A percentile compares a stretch with the other conserved stretches of the same genome.
phyloP scores from a whole-genome alignment of 2,888 invertebrate species.

The Apodemia mormo region DNA sequence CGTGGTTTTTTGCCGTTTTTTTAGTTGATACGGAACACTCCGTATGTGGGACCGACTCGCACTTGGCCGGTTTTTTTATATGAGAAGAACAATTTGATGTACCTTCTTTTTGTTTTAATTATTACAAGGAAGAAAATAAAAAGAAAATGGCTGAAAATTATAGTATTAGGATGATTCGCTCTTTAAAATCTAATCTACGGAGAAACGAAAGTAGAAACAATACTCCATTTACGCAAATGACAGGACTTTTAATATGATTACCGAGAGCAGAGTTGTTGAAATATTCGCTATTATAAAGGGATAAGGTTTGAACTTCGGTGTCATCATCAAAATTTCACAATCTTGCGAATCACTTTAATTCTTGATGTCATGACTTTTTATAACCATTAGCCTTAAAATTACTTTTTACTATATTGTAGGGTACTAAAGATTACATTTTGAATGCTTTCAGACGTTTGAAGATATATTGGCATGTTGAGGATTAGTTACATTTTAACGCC shows the following conservation, averaged over 20 bases:
- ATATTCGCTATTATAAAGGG: no score
- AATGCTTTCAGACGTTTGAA: no score
- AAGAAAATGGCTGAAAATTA: not conserved
- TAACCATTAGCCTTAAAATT: not conserved
- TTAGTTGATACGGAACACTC: no score
- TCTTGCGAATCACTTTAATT: conserved; percentile 4
- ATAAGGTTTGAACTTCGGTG: no score
- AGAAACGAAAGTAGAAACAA: not conserved
- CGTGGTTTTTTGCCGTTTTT: no score
- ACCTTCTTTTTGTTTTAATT: not conserved
- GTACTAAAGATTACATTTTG: no score
- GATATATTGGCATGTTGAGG: no score
- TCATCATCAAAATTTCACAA: not conserved
- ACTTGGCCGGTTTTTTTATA: no score
- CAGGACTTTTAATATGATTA: not conserved
- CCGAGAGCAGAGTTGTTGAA: not conserved
- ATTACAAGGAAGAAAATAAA: not conserved
- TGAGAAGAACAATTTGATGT: no score
- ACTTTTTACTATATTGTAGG: not conserved
- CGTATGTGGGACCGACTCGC: no score
- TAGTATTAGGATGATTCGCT: not conserved
- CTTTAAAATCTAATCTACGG: conserved; percentile 7
- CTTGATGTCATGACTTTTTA: conserved; percentile 3
- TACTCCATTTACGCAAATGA: conserved; percentile 7
- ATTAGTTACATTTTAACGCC: no score